A percentile compares a stretch with the other conserved stretches of the same genome.
Evolutionary conservation across 1,140 invertebrate genomes (phyloP).

Genomic region (Araneus ventricosus): DNA sequence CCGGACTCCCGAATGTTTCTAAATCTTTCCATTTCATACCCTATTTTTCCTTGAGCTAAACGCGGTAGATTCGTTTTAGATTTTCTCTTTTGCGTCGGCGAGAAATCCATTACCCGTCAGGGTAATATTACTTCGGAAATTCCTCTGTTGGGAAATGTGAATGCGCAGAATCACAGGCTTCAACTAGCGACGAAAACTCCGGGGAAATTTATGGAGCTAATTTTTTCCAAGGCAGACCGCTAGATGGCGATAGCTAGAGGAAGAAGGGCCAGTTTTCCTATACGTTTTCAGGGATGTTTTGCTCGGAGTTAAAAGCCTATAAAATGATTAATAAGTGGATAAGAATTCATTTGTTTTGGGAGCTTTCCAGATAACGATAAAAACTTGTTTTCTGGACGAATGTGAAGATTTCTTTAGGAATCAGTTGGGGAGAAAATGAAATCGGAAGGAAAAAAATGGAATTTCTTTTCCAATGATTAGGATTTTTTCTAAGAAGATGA

Average conservation of each 20-base stretch:
- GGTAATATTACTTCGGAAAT: conserved; percentile 41
- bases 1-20: neutral
- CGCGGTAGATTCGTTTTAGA: neutral
- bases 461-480: too few species aligned
- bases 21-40: neutral
- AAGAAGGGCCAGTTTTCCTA: neutral
- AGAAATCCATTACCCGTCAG: conserved; percentile 33
- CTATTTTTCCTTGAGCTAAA: neutral
- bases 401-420: neutral
- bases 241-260: conserved; percentile 50
- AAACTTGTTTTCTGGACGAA: neutral
- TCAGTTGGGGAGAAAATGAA: too few species aligned
- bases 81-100: conserved; percentile 15
- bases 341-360: conserved; percentile 35
- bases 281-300: neutral
- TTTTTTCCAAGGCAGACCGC: conserved; percentile 33
- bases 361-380: neutral
- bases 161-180: conserved; percentile 48
- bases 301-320: conserved; percentile 39
- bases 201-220: conserved; percentile 66
- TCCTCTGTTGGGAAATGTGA: conserved; percentile 56
- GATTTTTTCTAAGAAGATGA: too few species aligned
- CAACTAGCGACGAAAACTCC: conserved; percentile 34
- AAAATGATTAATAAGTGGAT: conserved; percentile 54
- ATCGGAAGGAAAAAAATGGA: too few species aligned